Evolutionary conservation across 2,888 invertebrate species (phyloP).

Genomic region (Xestia xanthographa): DNA sequence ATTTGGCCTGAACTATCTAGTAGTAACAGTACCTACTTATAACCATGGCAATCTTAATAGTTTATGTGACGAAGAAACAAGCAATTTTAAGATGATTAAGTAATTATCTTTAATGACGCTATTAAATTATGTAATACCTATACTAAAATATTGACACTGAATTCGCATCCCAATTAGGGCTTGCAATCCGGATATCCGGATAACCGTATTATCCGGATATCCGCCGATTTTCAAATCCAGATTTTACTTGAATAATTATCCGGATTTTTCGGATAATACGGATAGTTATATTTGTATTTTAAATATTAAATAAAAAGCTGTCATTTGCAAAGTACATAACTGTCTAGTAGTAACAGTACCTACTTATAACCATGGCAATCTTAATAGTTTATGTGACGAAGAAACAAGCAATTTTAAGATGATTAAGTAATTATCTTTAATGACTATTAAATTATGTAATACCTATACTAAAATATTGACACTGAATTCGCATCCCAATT

Average conservation of each 20-base stretch:
- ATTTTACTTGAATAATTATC: too few relatives aligned
- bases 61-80: not conserved
- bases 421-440: not conserved
- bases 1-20: too few relatives aligned
- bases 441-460: slow-evolving; percentile 24
- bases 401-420: not conserved
- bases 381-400: not conserved
- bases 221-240: too few relatives aligned
- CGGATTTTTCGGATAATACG: too few relatives aligned
- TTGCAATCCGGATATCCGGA: too few relatives aligned
- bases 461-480: slow-evolving; percentile 15
- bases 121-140: slow-evolving; percentile 29
- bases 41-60: not conserved
- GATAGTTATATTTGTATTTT: too few relatives aligned
- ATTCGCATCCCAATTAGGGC: not conserved
- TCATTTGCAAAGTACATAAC: too few relatives aligned
- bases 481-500: not conserved
- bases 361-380: not conserved
- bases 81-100: not conserved
- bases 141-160: slow-evolving; percentile 11
- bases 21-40: not conserved
- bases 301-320: too few relatives aligned
- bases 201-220: too few relatives aligned
- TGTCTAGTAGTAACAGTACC: too few relatives aligned
- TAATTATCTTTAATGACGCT: not conserved